phyloP scores from a whole-genome alignment of 2,888 invertebrate genomes.

The Coleophora flavipennella region DNA sequence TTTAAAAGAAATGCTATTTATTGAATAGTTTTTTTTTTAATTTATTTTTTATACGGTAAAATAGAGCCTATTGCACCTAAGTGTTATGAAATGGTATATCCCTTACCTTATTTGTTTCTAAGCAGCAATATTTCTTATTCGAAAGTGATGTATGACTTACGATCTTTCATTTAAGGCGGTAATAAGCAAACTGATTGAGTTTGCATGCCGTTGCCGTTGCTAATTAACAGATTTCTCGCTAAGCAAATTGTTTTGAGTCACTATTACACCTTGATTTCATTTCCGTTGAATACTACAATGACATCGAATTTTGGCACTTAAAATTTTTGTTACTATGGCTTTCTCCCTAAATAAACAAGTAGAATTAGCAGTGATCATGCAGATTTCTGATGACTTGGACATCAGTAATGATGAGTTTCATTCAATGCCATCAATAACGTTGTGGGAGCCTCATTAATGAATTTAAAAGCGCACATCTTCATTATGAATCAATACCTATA shows the following conservation, averaged over 20 bases:
- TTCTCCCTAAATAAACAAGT: conserved; percentile 37
- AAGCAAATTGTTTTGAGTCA: conserved; percentile 26
- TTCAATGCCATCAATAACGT: conserved; percentile 49
- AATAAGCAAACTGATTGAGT: conserved; percentile 45
- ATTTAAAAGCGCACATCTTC: conserved; percentile 61
- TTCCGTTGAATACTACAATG: conserved; percentile 24
- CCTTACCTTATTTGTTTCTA: conserved; percentile 39
- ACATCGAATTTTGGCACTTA: conserved; percentile 19
- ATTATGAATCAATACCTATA: conserved; percentile 51
- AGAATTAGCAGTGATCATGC: conserved; percentile 45
- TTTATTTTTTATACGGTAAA: too few relatives aligned
- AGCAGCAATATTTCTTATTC: conserved; percentile 43
- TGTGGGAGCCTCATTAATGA: conserved; percentile 57
- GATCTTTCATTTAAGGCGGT: conserved; percentile 41
- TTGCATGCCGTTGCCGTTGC: conserved; percentile 35
- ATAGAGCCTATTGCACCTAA: conserved; percentile 14
- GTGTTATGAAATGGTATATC: conserved; percentile 11
- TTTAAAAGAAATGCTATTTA: too few relatives aligned
- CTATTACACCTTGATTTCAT: conserved; percentile 33
- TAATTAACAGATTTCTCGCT: conserved; percentile 45
- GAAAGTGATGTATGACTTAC: conserved; percentile 50
- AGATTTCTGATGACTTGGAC: conserved; percentile 41
- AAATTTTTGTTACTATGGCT: conserved; percentile 31
- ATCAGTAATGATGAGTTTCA: conserved; percentile 45
- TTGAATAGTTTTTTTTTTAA: too few relatives aligned